Conservation (phyloP, 2,797 vertebrate species). For the Dendrocincla tyrannina region DNA sequence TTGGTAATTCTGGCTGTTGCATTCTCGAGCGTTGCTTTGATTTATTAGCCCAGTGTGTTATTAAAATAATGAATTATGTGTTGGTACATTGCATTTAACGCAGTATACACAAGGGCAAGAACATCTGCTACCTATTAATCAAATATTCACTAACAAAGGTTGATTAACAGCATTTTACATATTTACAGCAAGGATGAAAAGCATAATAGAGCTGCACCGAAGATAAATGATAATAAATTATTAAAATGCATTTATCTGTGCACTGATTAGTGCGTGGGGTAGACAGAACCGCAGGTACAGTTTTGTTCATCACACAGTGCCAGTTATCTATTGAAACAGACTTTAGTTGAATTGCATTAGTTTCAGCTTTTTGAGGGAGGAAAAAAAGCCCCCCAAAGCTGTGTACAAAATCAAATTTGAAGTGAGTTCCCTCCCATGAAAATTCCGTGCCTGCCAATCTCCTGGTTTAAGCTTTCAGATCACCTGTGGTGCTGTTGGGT, state of each 20-base stretch:
- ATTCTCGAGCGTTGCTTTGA: constrained; percentile 49
- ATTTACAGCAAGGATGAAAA: constrained; percentile 65
- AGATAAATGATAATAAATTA: constrained; percentile 52
- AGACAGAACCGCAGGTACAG: not conserved
- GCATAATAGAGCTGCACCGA: constrained; percentile 51
- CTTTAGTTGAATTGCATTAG: not conserved
- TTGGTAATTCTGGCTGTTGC: not conserved
- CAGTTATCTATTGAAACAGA: not conserved
- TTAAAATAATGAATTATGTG: constrained; percentile 61
- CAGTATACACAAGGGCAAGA: constrained; percentile 4
- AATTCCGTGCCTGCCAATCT: fast-evolving
- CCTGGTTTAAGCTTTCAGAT: not conserved
- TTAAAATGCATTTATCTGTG: constrained; percentile 50
- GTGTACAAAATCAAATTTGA: not conserved
- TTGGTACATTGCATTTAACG: constrained; percentile 23
- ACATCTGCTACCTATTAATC: constrained; percentile 68
- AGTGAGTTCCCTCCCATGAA: not conserved
- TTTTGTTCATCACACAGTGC: not conserved
- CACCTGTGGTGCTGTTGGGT: not conserved
- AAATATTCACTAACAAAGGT: constrained; percentile 67
- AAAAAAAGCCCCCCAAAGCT: too few species aligned
- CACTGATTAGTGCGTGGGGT: not conserved
- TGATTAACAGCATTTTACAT: constrained; percentile 67
- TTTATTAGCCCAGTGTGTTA: constrained; percentile 44
- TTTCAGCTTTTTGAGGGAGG: not conserved